phyloP scores from a whole-genome alignment of 1,140 invertebrate species.

The Charaxes varanes region DNA sequence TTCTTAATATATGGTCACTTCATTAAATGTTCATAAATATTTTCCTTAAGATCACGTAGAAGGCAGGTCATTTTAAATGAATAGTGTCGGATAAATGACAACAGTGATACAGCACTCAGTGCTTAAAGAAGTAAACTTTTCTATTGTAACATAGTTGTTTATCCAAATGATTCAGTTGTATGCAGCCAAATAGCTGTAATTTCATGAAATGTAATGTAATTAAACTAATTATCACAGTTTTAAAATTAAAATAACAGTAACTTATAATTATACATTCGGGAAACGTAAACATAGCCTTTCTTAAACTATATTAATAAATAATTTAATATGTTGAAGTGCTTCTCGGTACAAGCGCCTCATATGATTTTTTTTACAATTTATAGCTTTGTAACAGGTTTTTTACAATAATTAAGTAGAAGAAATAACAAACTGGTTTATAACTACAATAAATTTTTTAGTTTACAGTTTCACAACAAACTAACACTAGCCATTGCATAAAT shows the following conservation, averaged over 20 bases:
- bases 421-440: constrained; percentile 58
- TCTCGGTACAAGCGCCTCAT: constrained; percentile 16
- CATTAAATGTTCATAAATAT: no score
- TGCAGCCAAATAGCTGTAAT: constrained; percentile 19
- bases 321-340: constrained; percentile 56
- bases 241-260: constrained; percentile 58
- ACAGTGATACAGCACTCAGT: no score
- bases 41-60: no score
- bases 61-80: no score
- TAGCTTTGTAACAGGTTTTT: constrained; percentile 52
- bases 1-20: no score
- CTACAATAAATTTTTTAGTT: constrained; percentile 54
- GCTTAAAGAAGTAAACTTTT: no score
- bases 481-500: constrained; percentile 64
- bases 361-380: constrained; percentile 49
- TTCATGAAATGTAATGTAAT: constrained; percentile 32
- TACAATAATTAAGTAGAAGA: constrained; percentile 58
- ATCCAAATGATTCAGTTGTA: neutral
- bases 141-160: no score
- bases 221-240: constrained; percentile 70
- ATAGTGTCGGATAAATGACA: no score
- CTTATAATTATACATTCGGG: constrained; percentile 42
- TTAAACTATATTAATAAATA: constrained; percentile 70
- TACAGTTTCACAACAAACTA: constrained; percentile 51
- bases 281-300: constrained; percentile 63